Conservation (phyloP, 2,113 vertebrate genomes). For the Larimichthys polyactis region DNA sequence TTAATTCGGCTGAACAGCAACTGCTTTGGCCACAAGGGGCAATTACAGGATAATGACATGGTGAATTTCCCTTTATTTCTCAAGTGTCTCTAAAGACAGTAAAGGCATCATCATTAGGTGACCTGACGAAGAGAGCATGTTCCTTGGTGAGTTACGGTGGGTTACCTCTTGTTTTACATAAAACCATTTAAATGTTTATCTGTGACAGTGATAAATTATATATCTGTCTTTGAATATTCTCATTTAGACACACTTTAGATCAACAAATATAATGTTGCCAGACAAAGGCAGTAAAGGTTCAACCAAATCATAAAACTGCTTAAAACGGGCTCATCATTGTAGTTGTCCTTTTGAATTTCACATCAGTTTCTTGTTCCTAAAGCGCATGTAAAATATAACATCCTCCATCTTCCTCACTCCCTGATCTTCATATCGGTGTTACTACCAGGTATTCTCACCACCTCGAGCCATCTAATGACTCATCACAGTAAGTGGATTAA, state of each 20-base stretch:
- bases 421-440: not conserved
- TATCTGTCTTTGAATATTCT: no score
- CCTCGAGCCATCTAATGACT: conserved; percentile 44
- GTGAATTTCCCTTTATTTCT: not conserved
- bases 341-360: not conserved
- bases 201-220: no score
- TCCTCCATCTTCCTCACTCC: not conserved
- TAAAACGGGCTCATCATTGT: not conserved
- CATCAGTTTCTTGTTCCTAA: not conserved
- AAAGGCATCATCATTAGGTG: not conserved
- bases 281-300: not conserved
- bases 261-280: not conserved
- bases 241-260: not conserved
- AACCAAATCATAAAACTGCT: not conserved
- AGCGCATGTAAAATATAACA: not conserved
- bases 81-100: not conserved
- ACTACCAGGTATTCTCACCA: conserved; percentile 47
- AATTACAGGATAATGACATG: no score
- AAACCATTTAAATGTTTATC: no score
- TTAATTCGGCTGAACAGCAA: no score
- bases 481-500: conserved; percentile 66
- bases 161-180: not conserved
- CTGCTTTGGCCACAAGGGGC: no score
- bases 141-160: not conserved
- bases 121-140: not conserved